phyloP scores from a whole-genome alignment of 2,888 invertebrate species.

The Phasia obesa region DNA sequence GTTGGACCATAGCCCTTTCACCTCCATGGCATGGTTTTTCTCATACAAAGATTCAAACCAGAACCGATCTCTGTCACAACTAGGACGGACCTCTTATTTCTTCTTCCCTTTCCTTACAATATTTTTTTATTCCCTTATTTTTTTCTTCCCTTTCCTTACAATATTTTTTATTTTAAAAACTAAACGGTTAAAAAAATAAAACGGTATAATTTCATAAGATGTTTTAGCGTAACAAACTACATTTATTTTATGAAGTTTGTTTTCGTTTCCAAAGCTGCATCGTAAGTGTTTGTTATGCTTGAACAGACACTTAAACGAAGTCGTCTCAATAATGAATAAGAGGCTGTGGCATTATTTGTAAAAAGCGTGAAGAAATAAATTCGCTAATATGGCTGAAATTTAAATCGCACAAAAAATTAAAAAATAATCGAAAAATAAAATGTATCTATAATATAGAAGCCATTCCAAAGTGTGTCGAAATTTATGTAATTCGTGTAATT shows the following conservation, averaged over 20 bases:
- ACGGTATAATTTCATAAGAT: not conserved
- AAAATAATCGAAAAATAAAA: not conserved
- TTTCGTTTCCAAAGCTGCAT: conserved; percentile 42
- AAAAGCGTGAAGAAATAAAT: conserved; percentile 59
- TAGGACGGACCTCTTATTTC: too few species aligned
- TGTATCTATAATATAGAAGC: not conserved
- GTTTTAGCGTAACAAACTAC: conserved; percentile 33
- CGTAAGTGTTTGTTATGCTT: not conserved
- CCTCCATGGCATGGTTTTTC: too few species aligned
- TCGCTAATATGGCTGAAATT: conserved; percentile 52
- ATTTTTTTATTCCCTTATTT: too few species aligned
- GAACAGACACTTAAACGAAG: not conserved
- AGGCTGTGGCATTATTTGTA: conserved; percentile 26
- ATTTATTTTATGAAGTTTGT: conserved; percentile 11
- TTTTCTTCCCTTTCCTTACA: too few species aligned
- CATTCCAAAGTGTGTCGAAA: too few species aligned
- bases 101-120: too few species aligned
- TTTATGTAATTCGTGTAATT: too few species aligned
- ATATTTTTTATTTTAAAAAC: too few species aligned
- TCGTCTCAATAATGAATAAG: conserved; percentile 29
- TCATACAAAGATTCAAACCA: too few species aligned
- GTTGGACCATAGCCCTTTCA: too few species aligned
- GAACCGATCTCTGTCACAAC: too few species aligned
- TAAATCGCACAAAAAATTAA: not conserved
- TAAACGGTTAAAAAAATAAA: too few species aligned